A percentile compares a stretch with the other conserved stretches of the same genome.
phyloP scores from a whole-genome alignment of 2,113 vertebrate genomes.

The Rhinolophus ferrumequinum region DNA sequence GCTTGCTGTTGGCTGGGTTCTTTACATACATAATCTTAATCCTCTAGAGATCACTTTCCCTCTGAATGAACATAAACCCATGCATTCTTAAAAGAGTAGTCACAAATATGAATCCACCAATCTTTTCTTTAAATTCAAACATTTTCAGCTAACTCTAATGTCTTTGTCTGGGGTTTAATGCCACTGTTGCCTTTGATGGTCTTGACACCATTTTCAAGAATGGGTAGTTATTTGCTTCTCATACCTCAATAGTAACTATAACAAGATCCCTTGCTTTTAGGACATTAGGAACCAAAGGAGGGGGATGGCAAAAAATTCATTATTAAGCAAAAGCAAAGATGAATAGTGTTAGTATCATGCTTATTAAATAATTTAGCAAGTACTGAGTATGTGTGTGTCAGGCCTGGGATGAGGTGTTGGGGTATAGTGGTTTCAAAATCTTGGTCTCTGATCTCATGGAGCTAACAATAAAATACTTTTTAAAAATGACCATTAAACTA shows the following conservation, averaged over 20 bases:
- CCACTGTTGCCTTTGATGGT: not conserved
- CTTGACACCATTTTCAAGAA: not conserved
- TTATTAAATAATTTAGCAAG: slow-evolving; percentile 13
- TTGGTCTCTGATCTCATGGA: not conserved
- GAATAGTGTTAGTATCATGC: not conserved
- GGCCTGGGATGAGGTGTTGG: not conserved
- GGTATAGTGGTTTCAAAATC: not conserved
- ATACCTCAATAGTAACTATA: not conserved
- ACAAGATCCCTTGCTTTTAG: not conserved
- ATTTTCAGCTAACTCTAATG: not conserved
- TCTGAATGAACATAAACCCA: not conserved
- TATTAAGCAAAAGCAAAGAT: not conserved
- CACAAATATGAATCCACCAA: not conserved
- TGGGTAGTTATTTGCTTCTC: not conserved
- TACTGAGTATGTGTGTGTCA: not conserved
- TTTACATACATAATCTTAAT: not conserved
- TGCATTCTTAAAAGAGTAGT: not conserved
- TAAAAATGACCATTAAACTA: slow-evolving; percentile 2
- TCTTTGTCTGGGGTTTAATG: not conserved
- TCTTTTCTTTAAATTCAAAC: not conserved
- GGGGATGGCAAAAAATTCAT: not conserved
- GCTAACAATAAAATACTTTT: not conserved
- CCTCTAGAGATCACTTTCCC: not conserved
- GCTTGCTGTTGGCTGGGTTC: not conserved
- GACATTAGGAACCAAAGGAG: not conserved